Base-by-base conservation (phyloP, 2,797 vertebrate genomes). In the Pitangus sulphuratus region DNA sequence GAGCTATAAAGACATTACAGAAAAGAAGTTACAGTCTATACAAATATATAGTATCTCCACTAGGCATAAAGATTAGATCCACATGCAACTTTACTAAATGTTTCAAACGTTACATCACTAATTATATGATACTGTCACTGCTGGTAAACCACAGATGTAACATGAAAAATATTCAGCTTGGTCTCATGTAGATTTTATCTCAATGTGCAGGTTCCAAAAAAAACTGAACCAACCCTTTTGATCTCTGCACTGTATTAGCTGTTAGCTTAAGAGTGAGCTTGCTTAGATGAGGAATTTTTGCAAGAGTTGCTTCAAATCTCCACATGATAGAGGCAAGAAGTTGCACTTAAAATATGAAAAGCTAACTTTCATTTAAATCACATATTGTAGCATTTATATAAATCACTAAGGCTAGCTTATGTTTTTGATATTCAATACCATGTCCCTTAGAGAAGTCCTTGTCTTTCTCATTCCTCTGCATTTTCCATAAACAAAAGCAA, bases 131-230 rank as follows among this genome's bases (percentile, higher is more conserved):
- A 95, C 87, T 96, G 93, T 94, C 91, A 92, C 89, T 97, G 94
- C 90, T 96, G 83, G 93, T 94, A 93, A 97, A 85, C 74, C 90
- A 93, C 57, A 96, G 96, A 96, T 87, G 74, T 95, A 97, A 95
- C 88, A 91, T 50, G 87, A 95, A 95, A 97, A 94, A 90, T 94
- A 97, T 95, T 97, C 93, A 93, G 72, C 84, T 90, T 83, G 84
- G 70, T 96, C 88, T 96, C 77, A 62, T 87, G 92, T 82, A 95
- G 91, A 95, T 96, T 80, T 96, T 97, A 96, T 97, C 93, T 91
- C 64, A 76, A 71, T 51, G 74, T 65, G 51, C 92, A 95, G 71
- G 84, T 95, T 97, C 81, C 92, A 96, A 96, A 96, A 93, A 92
- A 95, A 90, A 45, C 95, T 51, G 58, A 95, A 90, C 42, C 40